Evolutionary conservation across 2,797 vertebrate species (phyloP), one percentile per base, ranked within the genome.

Genomic region (Chaunax sp.): DNA sequence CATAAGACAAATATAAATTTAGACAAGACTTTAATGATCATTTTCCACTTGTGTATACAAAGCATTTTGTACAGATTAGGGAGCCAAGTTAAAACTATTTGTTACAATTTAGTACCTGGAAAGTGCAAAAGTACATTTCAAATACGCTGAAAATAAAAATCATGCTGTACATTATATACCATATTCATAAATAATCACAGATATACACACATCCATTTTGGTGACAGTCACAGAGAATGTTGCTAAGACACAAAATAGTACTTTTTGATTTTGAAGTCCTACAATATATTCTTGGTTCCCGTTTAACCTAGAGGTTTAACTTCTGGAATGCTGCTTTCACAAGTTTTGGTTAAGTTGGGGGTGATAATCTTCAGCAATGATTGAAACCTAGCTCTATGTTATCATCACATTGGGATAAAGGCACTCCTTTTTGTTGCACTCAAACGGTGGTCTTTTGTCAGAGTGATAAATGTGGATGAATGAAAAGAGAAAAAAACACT

Each of bases 11-110:
- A 6, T 45, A 52, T 75, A 37, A 86, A 90, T 89, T 92, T 88
- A 77, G 85, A 91, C 85, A 89, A 81, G 77, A 91, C 92, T 95
- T 95, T 94, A 94, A 93, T 94, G 86, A 93, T 94, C 79, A 85
- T 87, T 93, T 91, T 93, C 89, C 91, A 82, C 88, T 79, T 90
- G 90, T 94, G 94, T 95, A 95, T 96, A 97, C 94, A 97, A 96
- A 96, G 91, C 91, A 87, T 96, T 96, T 95, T n/a, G 85, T 97
- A 98, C 96, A 98, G 95, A 94, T 92, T 91, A 93, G 91, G 91
- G 89, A 93, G 92, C 92, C 92, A 41, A 93, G 94, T 92, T 94
- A 94, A 95, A 96, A 95, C 95, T 85, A 89, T 83, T 91, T 92
- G 69, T 95, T 96, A 97, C 94, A 95, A 96, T 94, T 93, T 92